Conservation (phyloP, 2,888 invertebrate genomes). For the Anorthoa munda region DNA sequence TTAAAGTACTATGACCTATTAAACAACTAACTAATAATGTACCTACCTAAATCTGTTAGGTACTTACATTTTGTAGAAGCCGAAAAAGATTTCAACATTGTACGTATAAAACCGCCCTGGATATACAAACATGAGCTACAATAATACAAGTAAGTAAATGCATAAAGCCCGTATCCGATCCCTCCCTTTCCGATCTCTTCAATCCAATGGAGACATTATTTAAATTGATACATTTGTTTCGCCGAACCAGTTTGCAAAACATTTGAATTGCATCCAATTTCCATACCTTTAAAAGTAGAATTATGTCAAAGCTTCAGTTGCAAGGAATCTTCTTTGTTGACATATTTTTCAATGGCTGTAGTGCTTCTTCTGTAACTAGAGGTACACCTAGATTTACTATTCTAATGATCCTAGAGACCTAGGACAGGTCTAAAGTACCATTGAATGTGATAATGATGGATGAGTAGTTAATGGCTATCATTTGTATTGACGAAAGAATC, state of each 20-base stretch:
- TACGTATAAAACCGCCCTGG: constrained; percentile 16
- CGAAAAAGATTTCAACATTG: constrained; percentile 15
- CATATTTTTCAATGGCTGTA: neutral
- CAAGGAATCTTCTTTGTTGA: constrained; percentile 18
- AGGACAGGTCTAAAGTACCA: neutral
- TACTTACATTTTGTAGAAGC: constrained; percentile 5
- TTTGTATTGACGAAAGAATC: neutral
- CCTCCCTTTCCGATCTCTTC: constrained; percentile 59
- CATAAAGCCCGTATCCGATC: constrained; percentile 42
- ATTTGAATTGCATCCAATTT: constrained; percentile 58
- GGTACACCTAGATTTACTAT: neutral
- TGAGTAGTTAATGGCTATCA: neutral
- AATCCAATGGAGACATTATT: constrained; percentile 64
- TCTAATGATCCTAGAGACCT: neutral
- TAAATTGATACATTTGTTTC: constrained; percentile 66
- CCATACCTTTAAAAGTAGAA: constrained; percentile 39
- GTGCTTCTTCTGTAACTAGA: neutral
- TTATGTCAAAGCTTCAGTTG: constrained; percentile 25
- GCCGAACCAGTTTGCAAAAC: constrained; percentile 56
- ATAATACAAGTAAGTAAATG: constrained; percentile 41
- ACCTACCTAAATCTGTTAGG: neutral
- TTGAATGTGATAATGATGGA: neutral
- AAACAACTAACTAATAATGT: neutral
- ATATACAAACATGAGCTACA: constrained; percentile 45
- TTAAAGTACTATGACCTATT: neutral